Base-by-base conservation (phyloP, 2,888 invertebrate species). In the Zygaena filipendulae region DNA sequence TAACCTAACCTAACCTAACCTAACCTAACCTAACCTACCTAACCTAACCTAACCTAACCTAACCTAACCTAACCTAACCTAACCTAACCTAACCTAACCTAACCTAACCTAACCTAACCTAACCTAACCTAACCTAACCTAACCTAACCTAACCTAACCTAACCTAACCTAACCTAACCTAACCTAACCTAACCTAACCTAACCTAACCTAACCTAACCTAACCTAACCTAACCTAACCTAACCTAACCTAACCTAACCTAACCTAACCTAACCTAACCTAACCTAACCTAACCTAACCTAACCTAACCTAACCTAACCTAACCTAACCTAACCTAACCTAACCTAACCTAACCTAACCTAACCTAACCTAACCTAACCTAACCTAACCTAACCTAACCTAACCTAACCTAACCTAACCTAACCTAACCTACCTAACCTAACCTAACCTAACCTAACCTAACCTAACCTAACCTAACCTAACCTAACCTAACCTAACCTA, bases 321-420 rank as follows among this genome's bases (percentile, higher is more conserved):
- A n/a, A n/a, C n/a, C n/a, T n/a, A n/a, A n/a, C n/a, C n/a, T n/a
- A n/a, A n/a, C n/a, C n/a, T n/a, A n/a, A n/a, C n/a, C n/a, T n/a
- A n/a, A n/a, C n/a, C n/a, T n/a, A n/a, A n/a, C n/a, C n/a, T n/a
- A n/a, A n/a, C n/a, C n/a, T n/a, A n/a, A n/a, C n/a, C n/a, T n/a
- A n/a, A n/a, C n/a, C n/a, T n/a, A n/a, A n/a, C n/a, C n/a, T n/a
- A n/a, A n/a, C n/a, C n/a, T n/a, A n/a, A n/a, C n/a, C n/a, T n/a
- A n/a, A n/a, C n/a, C n/a, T 32, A 30, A 30, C 35, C 37, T 37
- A 37, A 38, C 35, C 33, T 36, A 34, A 40, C 34, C 34, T 38
- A 40, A 38, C 40, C 41, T 41, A 41, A 41, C 41, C 41, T 41
- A 41, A 40, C 40, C 38, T 40, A 40, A 40, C 38, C 38, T 40